Evolutionary conservation across 2,113 vertebrate species (phyloP).

Genomic region (Pelodiscus sinensis): DNA sequence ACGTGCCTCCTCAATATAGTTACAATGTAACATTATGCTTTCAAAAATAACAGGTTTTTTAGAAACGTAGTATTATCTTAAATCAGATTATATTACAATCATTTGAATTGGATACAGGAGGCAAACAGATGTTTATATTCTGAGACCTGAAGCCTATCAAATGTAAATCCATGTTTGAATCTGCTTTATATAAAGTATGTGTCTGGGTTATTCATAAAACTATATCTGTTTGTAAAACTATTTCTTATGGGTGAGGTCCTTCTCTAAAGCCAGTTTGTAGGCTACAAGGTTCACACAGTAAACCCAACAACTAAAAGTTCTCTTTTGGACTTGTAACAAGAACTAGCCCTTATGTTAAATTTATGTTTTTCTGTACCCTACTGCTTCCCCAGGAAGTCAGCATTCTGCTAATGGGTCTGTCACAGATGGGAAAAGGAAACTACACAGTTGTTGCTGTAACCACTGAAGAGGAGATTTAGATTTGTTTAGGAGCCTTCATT

Average conservation of each 20-base stretch:
- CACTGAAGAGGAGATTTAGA: fast-evolving
- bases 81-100: background rate
- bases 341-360: fast-evolving
- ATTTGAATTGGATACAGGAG: background rate
- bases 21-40: background rate
- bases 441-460: background rate
- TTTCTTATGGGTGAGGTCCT: background rate
- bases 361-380: background rate
- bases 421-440: fast-evolving
- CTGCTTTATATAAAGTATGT: background rate
- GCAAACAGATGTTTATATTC: background rate
- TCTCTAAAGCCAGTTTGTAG: background rate
- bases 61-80: background rate
- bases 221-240: background rate
- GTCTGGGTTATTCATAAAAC: background rate
- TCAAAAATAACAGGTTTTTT: background rate
- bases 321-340: background rate
- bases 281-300: background rate
- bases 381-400: background rate
- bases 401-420: fast-evolving
- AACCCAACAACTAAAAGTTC: background rate
- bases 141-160: background rate
- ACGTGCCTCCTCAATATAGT: background rate
- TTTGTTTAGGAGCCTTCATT: fast-evolving
- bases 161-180: background rate